Base-by-base conservation (phyloP, 2,888 invertebrate genomes). In the Papilio elwesi region DNA sequence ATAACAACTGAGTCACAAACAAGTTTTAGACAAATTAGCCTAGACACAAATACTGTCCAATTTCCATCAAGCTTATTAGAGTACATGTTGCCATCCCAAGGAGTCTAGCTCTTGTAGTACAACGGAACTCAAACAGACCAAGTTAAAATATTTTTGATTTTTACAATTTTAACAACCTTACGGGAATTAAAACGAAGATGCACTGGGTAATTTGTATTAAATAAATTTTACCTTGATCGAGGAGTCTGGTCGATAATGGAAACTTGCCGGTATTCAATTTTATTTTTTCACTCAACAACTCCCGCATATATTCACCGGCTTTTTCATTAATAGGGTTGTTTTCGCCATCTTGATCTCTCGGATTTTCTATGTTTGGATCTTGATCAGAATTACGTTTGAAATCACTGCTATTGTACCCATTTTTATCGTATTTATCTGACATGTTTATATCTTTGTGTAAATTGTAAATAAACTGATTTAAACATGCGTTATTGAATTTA, bases 221-320 rank as follows among this genome's bases (percentile, higher is more conserved):
- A 74, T 53, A 49, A 16, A 3, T 64, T 80, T 82, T 93, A 97
- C 97, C 97, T 94, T 96, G 95, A 82, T 97, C 97, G 79, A 97
- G 94, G 57, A 97, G 94, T 77, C 96, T 95, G 47, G 95, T 92
- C 9, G 96, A 95, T 79, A 96, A 95, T 16, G 96, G 96, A 87
- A 95, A 96, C 84, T 96, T 96, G 67, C 95, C 93, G 77, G 95
- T 91, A 79, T 95, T 96, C 77, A 97, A 91, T 78, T 95, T 95
- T 74, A 95, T 94, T 86, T 96, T 96, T 83, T 97, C 97, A 66
- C 95, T 94, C 74, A 97, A 85, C 73, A 97, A 93, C 83, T 97
- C 97, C 36, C 96, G 94, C 84, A 97, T 95, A 83, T 97, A 97
- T 90, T 97, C 97, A 71, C 95, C 96, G 85, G 96, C 96, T 91